phyloP scores from a whole-genome alignment of 2,888 invertebrate species.

The Nomada flava region DNA sequence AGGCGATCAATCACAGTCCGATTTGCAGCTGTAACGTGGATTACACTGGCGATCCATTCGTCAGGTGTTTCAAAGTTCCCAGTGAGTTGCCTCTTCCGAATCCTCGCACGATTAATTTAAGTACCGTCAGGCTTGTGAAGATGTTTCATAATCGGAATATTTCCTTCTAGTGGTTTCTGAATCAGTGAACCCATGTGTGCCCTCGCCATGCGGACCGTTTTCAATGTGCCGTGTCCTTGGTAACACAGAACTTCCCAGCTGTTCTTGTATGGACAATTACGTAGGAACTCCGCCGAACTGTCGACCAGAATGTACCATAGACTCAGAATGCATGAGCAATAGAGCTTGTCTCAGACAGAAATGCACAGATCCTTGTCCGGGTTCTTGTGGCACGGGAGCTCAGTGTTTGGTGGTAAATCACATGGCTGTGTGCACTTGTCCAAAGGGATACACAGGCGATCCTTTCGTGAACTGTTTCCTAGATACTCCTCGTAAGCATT shows the following conservation, averaged over 20 bases:
- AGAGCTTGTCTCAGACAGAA: conserved; percentile 85
- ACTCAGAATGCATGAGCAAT: conserved; percentile 84
- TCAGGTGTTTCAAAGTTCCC: conserved; percentile 76
- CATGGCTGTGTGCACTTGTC: conserved; percentile 85
- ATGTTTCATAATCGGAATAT: neutral
- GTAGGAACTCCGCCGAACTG: conserved; percentile 84
- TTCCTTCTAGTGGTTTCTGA: conserved; percentile 13
- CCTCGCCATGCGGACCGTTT: conserved; percentile 93
- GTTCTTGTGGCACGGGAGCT: conserved; percentile 84
- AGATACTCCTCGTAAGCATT: conserved; percentile 85
- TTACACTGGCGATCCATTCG: conserved; percentile 85
- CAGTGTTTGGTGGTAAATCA: conserved; percentile 85
- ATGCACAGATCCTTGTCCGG: conserved; percentile 85
- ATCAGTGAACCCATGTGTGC: conserved; percentile 88
- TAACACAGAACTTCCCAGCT: conserved; percentile 88
- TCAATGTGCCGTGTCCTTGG: conserved; percentile 91
- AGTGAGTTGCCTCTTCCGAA: conserved; percentile 51
- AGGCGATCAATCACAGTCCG: conserved; percentile 85
- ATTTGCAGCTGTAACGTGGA: conserved; percentile 85
- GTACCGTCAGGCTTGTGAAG: too few relatives aligned
- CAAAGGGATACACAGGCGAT: conserved; percentile 85
- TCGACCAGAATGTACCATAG: conserved; percentile 84
- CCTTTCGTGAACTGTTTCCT: conserved; percentile 84
- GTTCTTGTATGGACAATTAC: conserved; percentile 84
- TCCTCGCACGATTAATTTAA: neutral